Evolutionary conservation across 2,797 vertebrate species (phyloP), one percentile per base, ranked within the genome.

Genomic region (Manis crassicaudata): DNA sequence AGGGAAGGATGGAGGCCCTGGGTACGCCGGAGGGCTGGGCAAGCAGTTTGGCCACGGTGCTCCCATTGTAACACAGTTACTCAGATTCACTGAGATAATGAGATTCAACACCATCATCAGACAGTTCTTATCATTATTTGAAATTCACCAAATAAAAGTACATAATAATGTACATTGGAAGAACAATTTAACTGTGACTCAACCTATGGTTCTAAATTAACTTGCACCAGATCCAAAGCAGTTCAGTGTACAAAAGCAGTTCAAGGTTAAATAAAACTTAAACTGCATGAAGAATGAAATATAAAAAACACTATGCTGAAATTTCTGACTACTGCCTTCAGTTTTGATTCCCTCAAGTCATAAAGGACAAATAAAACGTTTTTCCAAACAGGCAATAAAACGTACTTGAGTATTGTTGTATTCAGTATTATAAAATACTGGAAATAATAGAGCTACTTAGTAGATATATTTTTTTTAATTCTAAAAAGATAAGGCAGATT

Each of bases 231-330:
- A 84, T 92, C 40, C 40, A 68, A 63, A 94, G 43, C 84, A 23
- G 23, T 21, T 83, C 65, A 40, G 37, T 20, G 2, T 35, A 35
- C 40, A 73, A 90, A 80, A 88, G 35, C 70, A 43, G 62, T 88
- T 92, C 83, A 79, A 93, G 37, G 62, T 65, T 67, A 95, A 95
- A 94, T 83, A 85, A 94, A 90, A 75, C 62, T 67, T 88, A 81
- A 92, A 70, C 11, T 25, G 29, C 73, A 86, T 23, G 76, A 75
- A 94, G 70, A 50, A 92, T 6, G n/a, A 32, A 68, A 82, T 40
- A 81, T n/a, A 79, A 72, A 65, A 67, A 79, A 77, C 11, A 82
- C 77, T 81, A 77, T 32, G 17, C 58, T 70, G 37, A 95, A 88
- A 96, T 88, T 82, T 52, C 60, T 43, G 52, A 81, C 32, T 52